These are phyloP conservation scores for Dendropsophus ebraccatus DNA, from an alignment of 2,113 vertebrate genomes.

Conservation along the genomic window DNA sequence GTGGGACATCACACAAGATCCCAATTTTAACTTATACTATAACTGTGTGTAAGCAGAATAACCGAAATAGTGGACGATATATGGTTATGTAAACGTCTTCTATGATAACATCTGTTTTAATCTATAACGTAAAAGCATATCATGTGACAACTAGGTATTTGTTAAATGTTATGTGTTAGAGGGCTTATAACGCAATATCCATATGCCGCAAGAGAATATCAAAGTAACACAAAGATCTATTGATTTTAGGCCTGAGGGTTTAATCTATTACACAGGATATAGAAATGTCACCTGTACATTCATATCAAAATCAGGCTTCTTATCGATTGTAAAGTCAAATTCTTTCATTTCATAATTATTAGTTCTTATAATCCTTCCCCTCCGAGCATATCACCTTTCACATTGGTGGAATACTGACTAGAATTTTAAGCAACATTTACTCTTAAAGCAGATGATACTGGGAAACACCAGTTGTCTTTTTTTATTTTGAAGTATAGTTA, in stretches of 20 bases:
- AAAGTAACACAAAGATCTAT: constrained; percentile 31
- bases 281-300: constrained; percentile 40
- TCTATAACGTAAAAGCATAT: not conserved
- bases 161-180: constrained; percentile 17
- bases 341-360: constrained; percentile 29
- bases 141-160: not conserved
- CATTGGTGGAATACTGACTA: not conserved
- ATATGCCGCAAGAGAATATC: constrained; percentile 18
- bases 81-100: not conserved
- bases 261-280: constrained; percentile 17
- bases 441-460: not conserved
- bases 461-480: not conserved
- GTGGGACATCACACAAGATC: no score
- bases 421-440: not conserved
- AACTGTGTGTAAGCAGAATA: not conserved
- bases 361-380: constrained; percentile 8
- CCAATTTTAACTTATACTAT: no score
- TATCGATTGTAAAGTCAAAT: constrained; percentile 30
- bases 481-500: not conserved
- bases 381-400: not conserved
- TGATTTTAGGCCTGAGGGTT: constrained; percentile 24
- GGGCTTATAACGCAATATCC: not conserved
- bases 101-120: not conserved
- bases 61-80: not conserved
- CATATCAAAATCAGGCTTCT: constrained; percentile 25